Evolutionary conservation across 1,140 invertebrate genomes (phyloP), one percentile per base, ranked within the genome.

Genomic region (Phthorimaea operculella): DNA sequence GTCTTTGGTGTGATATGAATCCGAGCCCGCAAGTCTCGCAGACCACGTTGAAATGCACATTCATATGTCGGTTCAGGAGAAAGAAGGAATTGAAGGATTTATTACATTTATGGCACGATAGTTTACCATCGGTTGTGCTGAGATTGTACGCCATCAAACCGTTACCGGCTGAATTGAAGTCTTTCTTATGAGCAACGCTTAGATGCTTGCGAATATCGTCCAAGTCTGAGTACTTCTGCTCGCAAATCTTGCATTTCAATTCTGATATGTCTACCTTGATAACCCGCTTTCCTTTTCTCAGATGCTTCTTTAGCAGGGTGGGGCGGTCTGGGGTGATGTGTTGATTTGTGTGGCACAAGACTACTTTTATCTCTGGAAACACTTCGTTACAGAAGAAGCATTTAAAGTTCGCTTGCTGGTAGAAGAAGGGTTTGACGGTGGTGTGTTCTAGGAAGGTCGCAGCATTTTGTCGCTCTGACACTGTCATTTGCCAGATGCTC

Each of bases 1-100:
- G 54, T 12, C 78, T 63, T 21, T 86, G 80, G 17, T 79, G 76
- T 0, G 82, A 79, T 63, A 82, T 82, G 54, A 86, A 87, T 0
- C 79, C 81, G 12, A 85, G 62, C 6, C 82, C 84, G 54, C 86
- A 87, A 1, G 76, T 76, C 54, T 86, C 85, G 52, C 86, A 87
- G 4, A 82, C 77, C 0, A 82, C 77, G 48, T 60, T 82, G 34
- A 72, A 81, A 58, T 85, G 82, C 3, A 68, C 79, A 34, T 85
- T 85, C 79, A 85, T 83, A 56, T 85, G 82, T 44, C 76, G 61
- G 17, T 85, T 85, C 0, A 85, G 56, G 4, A 83, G 64, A 51
- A 83, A 83, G 45, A 85, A 85, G 0, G 79, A 74, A 42, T 80
- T 83, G 49, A 84, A 84, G 0, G 66, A 70, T 36, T 81, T 81